Base-by-base conservation (phyloP, 2,113 vertebrate species). In the Balaeniceps rex region DNA sequence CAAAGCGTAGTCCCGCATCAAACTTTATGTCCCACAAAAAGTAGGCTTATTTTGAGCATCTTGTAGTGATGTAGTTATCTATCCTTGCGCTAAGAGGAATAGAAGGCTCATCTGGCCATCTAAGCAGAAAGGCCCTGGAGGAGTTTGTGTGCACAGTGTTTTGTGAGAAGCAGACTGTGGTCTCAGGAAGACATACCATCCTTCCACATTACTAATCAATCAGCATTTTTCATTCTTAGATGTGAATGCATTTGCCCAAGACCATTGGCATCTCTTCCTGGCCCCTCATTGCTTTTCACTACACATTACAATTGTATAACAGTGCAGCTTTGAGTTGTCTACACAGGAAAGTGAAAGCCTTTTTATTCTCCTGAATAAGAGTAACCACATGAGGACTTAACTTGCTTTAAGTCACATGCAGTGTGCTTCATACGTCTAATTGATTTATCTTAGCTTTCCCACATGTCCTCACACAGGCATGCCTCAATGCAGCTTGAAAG, bases 371-470 rank as follows among this genome's bases (percentile, higher is more conserved):
- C 76, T 69, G 38, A 80, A 31, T 63, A 83, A 92, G 71, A 86
- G 58, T 72, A 95, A 93, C 85, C 63, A 87, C 92, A 88, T 47
- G 92, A 96, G 79, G 60, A 63, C 85, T 89, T 93, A 84, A 87
- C 26, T 64, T 93, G 79, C 90, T 90, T 88, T 77, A 85, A 92
- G 76, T 93, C 85, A 92, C 75, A 57, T 66, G 83, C 55, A 71
- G 42, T 22, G 5, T 86, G 80, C 79, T 94, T 96, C 76, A 14
- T 95, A n/a, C 58, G 71, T 95, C 95, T 95, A 90, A 96, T 88
- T 95, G 92, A 95, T 96, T 97, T 95, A 96, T 95, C 90, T 90
- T 86, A 93, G 86, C 72, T 88, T 93, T 92, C 86, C 83, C 90
- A 88, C 66, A 14, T 68, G 83, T 71, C 71, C 90, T 88, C 55